phyloP scores from a whole-genome alignment of 2,888 invertebrate genomes.

The Stenodema calcarata region DNA sequence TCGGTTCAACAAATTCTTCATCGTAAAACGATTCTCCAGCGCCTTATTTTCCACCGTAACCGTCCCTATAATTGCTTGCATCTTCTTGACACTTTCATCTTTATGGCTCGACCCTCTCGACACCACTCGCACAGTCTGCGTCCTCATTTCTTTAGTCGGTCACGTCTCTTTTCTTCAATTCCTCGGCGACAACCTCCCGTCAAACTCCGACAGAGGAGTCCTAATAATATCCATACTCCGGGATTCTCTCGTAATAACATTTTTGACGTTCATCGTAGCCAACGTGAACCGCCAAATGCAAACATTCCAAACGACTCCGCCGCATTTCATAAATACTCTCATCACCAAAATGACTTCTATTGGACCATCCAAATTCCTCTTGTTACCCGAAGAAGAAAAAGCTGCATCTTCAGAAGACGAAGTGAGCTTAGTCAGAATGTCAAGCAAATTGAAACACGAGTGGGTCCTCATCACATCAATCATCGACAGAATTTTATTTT shows the following conservation, averaged over 20 bases:
- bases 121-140: not conserved
- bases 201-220: not conserved
- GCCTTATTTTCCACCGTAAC: conserved; percentile 7
- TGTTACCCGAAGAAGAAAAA: conserved; percentile 22
- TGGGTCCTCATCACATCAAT: conserved; percentile 27
- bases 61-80: not conserved
- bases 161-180: conserved; percentile 29
- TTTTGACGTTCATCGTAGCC: not conserved
- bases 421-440: not conserved
- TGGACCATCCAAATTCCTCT: conserved; percentile 21
- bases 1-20: not conserved
- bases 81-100: not conserved
- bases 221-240: conserved; percentile 13
- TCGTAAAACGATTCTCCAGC: conserved; percentile 27
- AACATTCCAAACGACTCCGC: not conserved
- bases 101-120: conserved; percentile 32
- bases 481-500: conserved; percentile 16
- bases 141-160: not conserved
- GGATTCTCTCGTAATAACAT: conserved; percentile 21
- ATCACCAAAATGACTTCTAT: not conserved
- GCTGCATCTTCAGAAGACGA: conserved; percentile 5
- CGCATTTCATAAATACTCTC: not conserved
- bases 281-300: not conserved
- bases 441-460: conserved; percentile 33
- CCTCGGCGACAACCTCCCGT: not conserved